These are phyloP conservation scores for Saccostrea glomerata DNA, from an alignment of 1,140 invertebrate genomes.

Conservation along the genomic window DNA sequence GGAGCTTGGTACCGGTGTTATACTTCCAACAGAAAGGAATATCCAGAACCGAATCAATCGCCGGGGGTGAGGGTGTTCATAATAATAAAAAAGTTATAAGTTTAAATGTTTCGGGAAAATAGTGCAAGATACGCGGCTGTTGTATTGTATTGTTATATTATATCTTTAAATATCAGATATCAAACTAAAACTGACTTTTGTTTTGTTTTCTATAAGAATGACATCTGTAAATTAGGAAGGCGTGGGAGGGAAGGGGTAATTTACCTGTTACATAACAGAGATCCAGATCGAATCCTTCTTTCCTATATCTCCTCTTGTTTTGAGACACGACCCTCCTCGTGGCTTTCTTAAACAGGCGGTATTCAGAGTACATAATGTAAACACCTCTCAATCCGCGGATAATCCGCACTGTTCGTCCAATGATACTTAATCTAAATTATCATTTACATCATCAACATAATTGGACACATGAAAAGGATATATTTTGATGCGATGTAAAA, in stretches of 20 bases:
- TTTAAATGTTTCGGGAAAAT: no score
- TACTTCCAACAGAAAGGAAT: no score
- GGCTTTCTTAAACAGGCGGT: slow-evolving; percentile 79
- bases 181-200: no score
- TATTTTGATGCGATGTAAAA: no score
- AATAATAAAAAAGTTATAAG: no score
- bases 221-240: neutral
- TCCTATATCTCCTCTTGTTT: slow-evolving; percentile 82
- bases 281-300: slow-evolving; percentile 83
- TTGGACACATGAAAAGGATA: neutral
- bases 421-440: slow-evolving; percentile 76
- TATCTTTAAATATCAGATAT: no score
- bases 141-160: no score
- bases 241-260: neutral
- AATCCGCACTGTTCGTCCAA: slow-evolving; percentile 80
- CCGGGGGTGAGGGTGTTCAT: no score
- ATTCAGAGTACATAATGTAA: slow-evolving; percentile 78
- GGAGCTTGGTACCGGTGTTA: no score
- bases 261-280: slow-evolving; percentile 82
- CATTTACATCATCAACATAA: neutral
- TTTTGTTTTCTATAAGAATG: no score
- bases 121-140: no score
- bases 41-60: no score
- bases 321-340: slow-evolving; percentile 81
- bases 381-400: slow-evolving; percentile 78